These are phyloP conservation scores for Probaryconus sp. DNA, from an alignment of 1,140 invertebrate genomes.

Conservation along the genomic window DNA sequence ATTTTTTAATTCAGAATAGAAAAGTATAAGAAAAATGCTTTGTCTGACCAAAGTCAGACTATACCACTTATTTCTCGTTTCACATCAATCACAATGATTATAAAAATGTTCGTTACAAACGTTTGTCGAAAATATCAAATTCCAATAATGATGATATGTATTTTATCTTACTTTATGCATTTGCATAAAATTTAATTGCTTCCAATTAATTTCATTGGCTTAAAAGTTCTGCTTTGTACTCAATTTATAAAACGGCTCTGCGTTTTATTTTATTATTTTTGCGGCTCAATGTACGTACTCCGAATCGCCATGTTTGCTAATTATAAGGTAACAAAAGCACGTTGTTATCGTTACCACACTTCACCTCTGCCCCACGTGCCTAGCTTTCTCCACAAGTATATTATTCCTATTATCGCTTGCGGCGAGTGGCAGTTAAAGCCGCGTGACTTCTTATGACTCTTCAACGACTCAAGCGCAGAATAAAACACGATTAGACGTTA, in stretches of 20 bases:
- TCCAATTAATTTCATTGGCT: slow-evolving; percentile 12
- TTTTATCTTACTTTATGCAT: slow-evolving; percentile 22
- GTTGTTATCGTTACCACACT: slow-evolving; percentile 59
- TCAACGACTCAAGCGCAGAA: slow-evolving; percentile 44
- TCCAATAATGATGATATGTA: slow-evolving; percentile 4
- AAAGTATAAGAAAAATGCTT: too few species aligned
- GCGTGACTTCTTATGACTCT: slow-evolving; percentile 57
- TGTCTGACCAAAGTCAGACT: slow-evolving; percentile 2
- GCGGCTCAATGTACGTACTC: slow-evolving; percentile 19
- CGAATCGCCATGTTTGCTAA: slow-evolving; percentile 50
- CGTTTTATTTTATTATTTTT: slow-evolving; percentile 46
- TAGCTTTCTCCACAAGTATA: slow-evolving; percentile 33
- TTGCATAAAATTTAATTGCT: slow-evolving; percentile 33
- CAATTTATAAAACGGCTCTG: slow-evolving; percentile 34
- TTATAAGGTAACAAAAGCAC: slow-evolving; percentile 63
- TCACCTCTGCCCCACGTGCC: slow-evolving; percentile 27
- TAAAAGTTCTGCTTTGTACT: slow-evolving; percentile 18
- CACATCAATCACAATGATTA: too few species aligned
- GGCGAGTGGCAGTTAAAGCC: slow-evolving; percentile 57
- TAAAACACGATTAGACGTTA: slow-evolving; percentile 51
- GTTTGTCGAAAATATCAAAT: slow-evolving; percentile 19
- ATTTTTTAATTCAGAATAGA: too few species aligned
- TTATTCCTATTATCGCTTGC: slow-evolving; percentile 61
- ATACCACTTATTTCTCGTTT: slow-evolving; percentile 25
- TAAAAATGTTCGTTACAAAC: too few species aligned